Base-by-base conservation (phyloP, 2,113 vertebrate species). In the Burhinus oedicnemus region DNA sequence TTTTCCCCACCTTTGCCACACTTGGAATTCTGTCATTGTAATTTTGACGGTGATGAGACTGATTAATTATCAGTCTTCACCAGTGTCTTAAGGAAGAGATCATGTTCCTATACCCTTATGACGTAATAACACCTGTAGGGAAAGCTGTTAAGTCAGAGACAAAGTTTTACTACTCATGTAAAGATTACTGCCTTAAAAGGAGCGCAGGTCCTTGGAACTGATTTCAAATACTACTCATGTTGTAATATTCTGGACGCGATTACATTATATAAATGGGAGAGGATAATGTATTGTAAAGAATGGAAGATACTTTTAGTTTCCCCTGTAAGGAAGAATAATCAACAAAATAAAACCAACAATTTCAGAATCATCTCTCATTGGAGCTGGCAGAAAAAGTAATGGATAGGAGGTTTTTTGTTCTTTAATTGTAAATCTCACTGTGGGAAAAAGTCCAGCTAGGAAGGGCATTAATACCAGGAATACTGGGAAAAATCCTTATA, bases 81-180 rank as follows among this genome's bases (percentile, higher is more conserved):
- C 22, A 44, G 15, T 52, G 82, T 57, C 36, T 52, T 52, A 19
- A 62, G 45, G 52, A 69, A 55, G 14, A 76, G 12, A 5, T 54
- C 2, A 0, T 70, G 26, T 84, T 91, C 58, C 26, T 60, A 1
- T 26, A 18, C 10, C 14, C 2, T 1, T 42, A 12, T 15, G 38
- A 29, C 36, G 23, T 45, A 77, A 27, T 32, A 57, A 14, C 36
- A 52, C 30, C 21, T 68, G 13, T 36, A 83, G 18, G 30, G 54
- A 69, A 66, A 81, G 25, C 18, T 80, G 12, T 64, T 83, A 5
- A 1, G 6, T 55, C 54, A 65, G 54, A 87, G 44, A 57, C 64
- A 42, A 18, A 76, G 25, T 36, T 85, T 64, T 64, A 16, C 26
- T 34, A 38, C 4, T 5, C 4, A 1, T 7, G 7, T 47, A 21